Evolutionary conservation across 2,113 vertebrate species (phyloP).

Genomic region (Scytalopus superciliaris): DNA sequence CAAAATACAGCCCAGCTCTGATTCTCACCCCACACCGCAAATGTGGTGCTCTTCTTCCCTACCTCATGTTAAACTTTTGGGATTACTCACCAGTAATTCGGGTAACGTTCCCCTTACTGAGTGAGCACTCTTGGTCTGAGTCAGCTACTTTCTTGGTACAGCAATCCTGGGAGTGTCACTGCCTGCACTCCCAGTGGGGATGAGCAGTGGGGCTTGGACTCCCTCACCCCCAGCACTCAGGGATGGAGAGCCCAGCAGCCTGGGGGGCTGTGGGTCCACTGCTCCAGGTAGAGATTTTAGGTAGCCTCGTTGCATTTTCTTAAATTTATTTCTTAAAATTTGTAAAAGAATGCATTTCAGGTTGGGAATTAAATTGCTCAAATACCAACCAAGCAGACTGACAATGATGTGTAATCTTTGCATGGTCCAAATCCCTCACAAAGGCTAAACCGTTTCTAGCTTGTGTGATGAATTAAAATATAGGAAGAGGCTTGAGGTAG

Average conservation of each 20-base stretch:
- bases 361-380: not conserved
- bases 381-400: not conserved
- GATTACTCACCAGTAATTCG: slow-evolving; percentile 33
- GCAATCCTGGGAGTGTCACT: not conserved
- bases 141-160: not conserved
- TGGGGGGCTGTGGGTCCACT: not conserved
- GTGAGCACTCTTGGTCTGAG: slow-evolving; percentile 20
- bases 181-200: not conserved
- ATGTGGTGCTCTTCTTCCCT: not conserved
- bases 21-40: not conserved
- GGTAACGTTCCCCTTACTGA: not conserved
- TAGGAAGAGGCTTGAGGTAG: not conserved
- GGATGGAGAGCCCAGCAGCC: not conserved
- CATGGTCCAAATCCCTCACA: not conserved
- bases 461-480: not conserved
- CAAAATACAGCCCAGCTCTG: not conserved
- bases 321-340: not conserved
- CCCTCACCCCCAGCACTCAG: not conserved
- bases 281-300: not conserved
- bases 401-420: not conserved
- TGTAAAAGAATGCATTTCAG: not conserved
- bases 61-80: not conserved
- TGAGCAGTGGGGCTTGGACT: not conserved
- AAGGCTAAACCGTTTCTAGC: not conserved
- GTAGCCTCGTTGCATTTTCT: not conserved